phyloP scores from a whole-genome alignment of 2,113 vertebrate species.

The Melanotaenia duboulayi region DNA sequence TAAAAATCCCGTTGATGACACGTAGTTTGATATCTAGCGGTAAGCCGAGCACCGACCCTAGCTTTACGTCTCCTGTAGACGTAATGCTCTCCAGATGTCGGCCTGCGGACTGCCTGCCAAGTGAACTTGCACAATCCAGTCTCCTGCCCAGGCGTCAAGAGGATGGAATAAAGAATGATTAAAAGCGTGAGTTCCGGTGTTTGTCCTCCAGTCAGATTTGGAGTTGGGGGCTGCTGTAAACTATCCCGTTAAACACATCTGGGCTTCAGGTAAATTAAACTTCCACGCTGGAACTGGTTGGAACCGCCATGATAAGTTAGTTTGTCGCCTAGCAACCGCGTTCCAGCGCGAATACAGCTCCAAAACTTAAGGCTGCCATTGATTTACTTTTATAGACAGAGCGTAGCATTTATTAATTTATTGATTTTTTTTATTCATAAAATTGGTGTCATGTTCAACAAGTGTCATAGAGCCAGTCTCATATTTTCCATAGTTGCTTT shows the following conservation, averaged over 20 bases:
- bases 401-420: background rate
- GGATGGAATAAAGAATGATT: constrained; percentile 73
- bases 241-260: constrained; percentile 12
- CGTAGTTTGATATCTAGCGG: constrained; percentile 75
- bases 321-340: constrained; percentile 45
- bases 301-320: background rate
- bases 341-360: background rate
- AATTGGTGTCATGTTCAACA: constrained; percentile 27
- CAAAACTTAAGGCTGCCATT: background rate
- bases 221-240: constrained; percentile 21
- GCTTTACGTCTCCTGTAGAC: constrained; percentile 77
- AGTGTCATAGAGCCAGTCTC: constrained; percentile 41
- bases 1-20: constrained; percentile 62
- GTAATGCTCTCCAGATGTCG: constrained; percentile 85
- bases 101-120: constrained; percentile 76
- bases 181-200: constrained; percentile 44
- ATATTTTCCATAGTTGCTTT: constrained; percentile 11
- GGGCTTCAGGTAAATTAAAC: background rate
- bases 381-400: background rate
- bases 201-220: constrained; percentile 21
- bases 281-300: background rate
- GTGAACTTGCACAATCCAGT: constrained; percentile 84
- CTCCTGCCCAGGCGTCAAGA: constrained; percentile 75
- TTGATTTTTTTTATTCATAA: background rate
- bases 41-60: constrained; percentile 63